Evolutionary conservation across 2,888 invertebrate species (phyloP), one percentile per base, ranked within the genome.

Genomic region (Cylloceria caligata): DNA sequence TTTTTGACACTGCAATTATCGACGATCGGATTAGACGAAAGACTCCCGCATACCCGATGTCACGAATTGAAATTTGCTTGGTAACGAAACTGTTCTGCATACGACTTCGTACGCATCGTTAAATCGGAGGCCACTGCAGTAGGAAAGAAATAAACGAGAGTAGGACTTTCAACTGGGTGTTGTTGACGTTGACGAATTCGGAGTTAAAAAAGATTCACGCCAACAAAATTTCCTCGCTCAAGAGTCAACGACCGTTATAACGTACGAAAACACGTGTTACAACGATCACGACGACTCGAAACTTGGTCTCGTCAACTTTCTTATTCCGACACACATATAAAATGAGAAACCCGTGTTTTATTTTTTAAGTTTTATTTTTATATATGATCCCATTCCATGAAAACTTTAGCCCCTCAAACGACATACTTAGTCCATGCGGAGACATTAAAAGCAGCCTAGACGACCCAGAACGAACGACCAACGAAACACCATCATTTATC

Each of bases 401-500:
- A 16, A 5, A 24, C 13, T 27, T 7, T 27, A 7, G 27, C 24
- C 16, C n/a, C n/a, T 16, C n/a, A 4, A 47, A 27, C 5, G 21
- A 24, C 11, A 11, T 24, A 3, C 0, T 36, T 24, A n/a, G n/a
- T n/a, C n/a, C 21, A n/a, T 9, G 52, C 34, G 16, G 45, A 47
- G 39, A 16, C 47, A 24, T 30, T 45, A 49, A 34, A 34, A 62
- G 16, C 6, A 24, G 36, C 7, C 3, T 27, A 6, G 67, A 3
- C 75, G 67, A 75, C 21, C 74, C 78, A 62, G 57, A 76, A 75
- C 75, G 57, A 76, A 75, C 75, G 80, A 47, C 65, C 74, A 65
- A 30, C 77, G 42, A 67, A 77, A 72, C 62, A 24, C 42, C 57
- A 34, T 49, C 67, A 71, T 75, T 74, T 68, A 72, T 81, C 68